These are phyloP conservation scores for Phortica okadai DNA, from an alignment of 2,888 invertebrate genomes.

Conservation along the genomic window DNA sequence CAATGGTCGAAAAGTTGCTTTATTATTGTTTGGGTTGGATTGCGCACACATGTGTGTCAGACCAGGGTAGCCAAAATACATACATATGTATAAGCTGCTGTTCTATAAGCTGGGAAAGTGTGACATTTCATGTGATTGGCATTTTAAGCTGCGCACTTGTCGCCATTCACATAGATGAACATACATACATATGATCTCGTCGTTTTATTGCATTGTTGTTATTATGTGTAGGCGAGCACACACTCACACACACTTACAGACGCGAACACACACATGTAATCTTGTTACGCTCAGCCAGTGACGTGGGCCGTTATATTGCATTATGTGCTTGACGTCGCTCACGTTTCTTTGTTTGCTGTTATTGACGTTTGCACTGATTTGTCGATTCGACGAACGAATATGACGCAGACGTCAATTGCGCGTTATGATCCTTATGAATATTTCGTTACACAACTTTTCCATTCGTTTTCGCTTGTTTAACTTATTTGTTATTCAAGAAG, in stretches of 20 bases:
- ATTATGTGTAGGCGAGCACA: not conserved
- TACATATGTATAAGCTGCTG: no score
- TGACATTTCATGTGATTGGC: not conserved
- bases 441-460: conserved; percentile 23
- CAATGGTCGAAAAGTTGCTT: no score
- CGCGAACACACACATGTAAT: not conserved
- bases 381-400: not conserved
- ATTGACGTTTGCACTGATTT: conserved; percentile 7
- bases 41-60: no score
- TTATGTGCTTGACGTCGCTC: not conserved
- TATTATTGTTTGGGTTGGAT: no score
- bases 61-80: no score
- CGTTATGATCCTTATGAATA: conserved; percentile 26
- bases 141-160: not conserved
- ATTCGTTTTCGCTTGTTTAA: not conserved
- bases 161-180: not conserved
- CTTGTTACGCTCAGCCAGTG: not conserved
- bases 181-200: not conserved
- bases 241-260: not conserved
- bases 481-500: conserved; percentile 33
- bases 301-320: not conserved
- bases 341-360: conserved; percentile 21
- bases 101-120: not conserved
- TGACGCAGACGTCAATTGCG: not conserved
- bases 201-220: not conserved